Evolutionary conservation across 1,140 invertebrate genomes (phyloP), one percentile per base, ranked within the genome.

Genomic region (Kradibia gibbosae): DNA sequence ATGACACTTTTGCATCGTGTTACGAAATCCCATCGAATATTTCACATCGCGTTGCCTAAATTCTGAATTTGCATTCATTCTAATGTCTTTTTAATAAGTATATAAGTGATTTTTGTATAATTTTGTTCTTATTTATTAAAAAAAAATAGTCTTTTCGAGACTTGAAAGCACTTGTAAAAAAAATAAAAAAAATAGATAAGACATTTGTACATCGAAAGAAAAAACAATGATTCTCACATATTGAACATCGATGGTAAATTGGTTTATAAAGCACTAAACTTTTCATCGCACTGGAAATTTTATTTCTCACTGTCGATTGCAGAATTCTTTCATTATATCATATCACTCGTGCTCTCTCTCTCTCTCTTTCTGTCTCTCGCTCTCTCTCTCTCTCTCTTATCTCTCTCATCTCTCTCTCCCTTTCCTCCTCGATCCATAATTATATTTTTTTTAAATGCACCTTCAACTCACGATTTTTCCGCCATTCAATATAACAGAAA

Each of bases 251-350:
- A 81, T 81, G 65, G 20, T 81, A 76, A 81, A 81, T 81, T 81
- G 60, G 22, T 81, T 62, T 75, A 28, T 70, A 81, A 67, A 75
- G 79, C 73, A 74, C 72, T 70, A 75, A 50, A 73, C 25, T 65
- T 81, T 81, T 75, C 48, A 71, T 81, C 80, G 73, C 80, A 76
- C 73, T 81, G 80, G 39, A 81, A 81, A 81, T 77, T 81, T 76
- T 25, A 81, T 81, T 81, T 81, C 50, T 81, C 73, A 76, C 65
- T 81, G 73, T 75, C 80, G 50, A 76, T 57, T 67, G 34, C 36
- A 74, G 31, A 53, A 74, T 67, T 13, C 25, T 48, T 65, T 70
- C 48, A 70, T n/a, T 45, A 50, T 75, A 75, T 60, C 60, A 50
- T n/a, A n/a, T n/a, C n/a, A n/a, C n/a, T n/a, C n/a, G n/a, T n/a